These are phyloP conservation scores for Ctenodactylus gundi DNA, from an alignment of 2,113 vertebrate species.

Conservation along the genomic window DNA sequence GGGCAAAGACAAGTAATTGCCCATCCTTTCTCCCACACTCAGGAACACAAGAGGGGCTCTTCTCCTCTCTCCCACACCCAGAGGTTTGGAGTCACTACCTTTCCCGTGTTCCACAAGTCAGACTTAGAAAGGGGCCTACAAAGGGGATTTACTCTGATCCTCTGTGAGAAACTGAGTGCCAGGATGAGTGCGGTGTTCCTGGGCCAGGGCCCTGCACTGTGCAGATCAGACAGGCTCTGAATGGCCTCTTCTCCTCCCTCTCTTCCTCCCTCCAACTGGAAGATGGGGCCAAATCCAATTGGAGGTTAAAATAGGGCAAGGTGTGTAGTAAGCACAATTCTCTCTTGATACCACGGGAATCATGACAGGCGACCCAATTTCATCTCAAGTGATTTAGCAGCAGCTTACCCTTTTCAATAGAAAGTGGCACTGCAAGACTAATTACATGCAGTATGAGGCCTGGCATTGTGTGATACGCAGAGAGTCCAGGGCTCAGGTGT, in stretches of 20 bases:
- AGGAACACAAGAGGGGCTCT: background rate
- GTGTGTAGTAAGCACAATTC: conserved; percentile 49
- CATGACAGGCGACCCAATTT: conserved; percentile 56
- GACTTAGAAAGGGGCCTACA: background rate
- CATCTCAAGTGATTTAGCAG: conserved; percentile 12
- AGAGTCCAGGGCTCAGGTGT: background rate
- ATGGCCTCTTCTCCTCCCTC: background rate
- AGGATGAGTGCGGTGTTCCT: background rate
- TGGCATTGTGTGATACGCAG: background rate
- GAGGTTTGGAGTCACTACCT: background rate
- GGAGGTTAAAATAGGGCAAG: conserved; percentile 44
- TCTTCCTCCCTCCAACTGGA: background rate
- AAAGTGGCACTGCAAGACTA: background rate
- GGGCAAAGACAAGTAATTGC: background rate
- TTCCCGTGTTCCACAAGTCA: background rate
- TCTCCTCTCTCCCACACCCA: background rate
- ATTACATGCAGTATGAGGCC: background rate
- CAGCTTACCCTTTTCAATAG: conserved; percentile 9
- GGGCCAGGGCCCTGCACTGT: background rate
- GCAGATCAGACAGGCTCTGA: background rate
- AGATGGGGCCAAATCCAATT: background rate
- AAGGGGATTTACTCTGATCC: background rate
- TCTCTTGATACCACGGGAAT: background rate
- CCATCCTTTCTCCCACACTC: background rate
- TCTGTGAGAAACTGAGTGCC: background rate